Percentiles rank a stretch among this genome's conserved stretches.
phyloP scores from a whole-genome alignment of 2,888 invertebrate genomes.

The Cryptocephalus primarius region DNA sequence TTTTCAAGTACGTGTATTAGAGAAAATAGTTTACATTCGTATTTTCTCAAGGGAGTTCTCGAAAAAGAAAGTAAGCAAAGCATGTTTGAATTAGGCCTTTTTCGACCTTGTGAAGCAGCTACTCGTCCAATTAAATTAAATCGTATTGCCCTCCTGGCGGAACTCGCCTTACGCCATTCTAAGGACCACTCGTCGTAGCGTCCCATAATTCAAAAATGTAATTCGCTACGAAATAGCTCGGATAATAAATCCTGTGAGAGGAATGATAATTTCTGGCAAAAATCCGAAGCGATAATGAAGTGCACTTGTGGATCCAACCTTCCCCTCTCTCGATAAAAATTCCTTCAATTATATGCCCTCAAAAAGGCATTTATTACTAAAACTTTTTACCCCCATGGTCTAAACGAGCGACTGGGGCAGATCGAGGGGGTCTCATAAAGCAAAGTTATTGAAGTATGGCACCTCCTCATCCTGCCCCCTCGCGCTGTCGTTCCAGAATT shows the following conservation, averaged over 20 bases:
- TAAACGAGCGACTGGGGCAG: neutral
- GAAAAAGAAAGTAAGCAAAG: no score
- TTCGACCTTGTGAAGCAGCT: no score
- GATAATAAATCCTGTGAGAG: slow-evolving; percentile 3
- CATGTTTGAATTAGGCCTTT: no score
- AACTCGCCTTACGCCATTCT: no score
- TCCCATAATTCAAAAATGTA: slow-evolving; percentile 4
- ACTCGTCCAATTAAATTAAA: no score
- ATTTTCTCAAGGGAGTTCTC: no score
- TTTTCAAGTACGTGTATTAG: no score
- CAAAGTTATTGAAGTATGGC: slow-evolving; percentile 29
- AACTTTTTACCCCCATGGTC: slow-evolving; percentile 15
- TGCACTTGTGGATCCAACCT: slow-evolving; percentile 8
- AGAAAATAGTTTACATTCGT: no score
- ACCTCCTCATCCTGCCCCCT: slow-evolving; percentile 14
- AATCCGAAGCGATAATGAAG: slow-evolving; percentile 10
- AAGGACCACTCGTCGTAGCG: no score
- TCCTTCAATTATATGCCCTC: slow-evolving; percentile 18
- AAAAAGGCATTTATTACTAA: slow-evolving; percentile 16
- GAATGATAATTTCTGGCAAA: neutral
- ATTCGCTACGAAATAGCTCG: slow-evolving; percentile 5
- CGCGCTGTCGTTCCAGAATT: slow-evolving; percentile 29
- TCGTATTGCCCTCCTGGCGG: no score
- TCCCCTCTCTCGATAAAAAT: slow-evolving; percentile 9
- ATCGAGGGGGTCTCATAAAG: slow-evolving; percentile 16